Conservation (phyloP, 2,797 vertebrate genomes). For the Gymnoscopelus microlampas region DNA sequence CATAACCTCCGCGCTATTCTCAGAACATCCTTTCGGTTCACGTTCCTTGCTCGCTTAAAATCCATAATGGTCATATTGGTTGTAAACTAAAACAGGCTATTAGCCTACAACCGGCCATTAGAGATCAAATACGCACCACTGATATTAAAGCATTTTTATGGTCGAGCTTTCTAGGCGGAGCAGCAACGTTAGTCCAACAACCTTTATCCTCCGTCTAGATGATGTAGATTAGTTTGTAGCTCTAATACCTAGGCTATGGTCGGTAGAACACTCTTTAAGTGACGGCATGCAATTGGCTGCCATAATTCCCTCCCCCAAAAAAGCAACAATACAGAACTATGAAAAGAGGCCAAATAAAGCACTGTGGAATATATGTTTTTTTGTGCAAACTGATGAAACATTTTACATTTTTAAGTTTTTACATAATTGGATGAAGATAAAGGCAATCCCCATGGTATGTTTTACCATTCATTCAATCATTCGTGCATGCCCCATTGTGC, state of each 20-base stretch:
- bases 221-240: constrained; percentile 36
- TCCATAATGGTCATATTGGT: constrained; percentile 4
- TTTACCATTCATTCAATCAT: background rate
- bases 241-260: constrained; percentile 2
- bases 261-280: constrained; percentile 53
- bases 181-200: background rate
- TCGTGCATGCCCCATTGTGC: background rate
- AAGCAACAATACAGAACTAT: constrained; percentile 4
- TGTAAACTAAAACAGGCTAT: too few relatives aligned
- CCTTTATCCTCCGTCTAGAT: background rate
- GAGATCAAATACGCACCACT: constrained; percentile 45
- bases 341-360: background rate
- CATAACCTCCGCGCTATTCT: constrained; percentile 42
- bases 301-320: constrained; percentile 14
- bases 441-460: too few relatives aligned
- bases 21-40: constrained; percentile 52
- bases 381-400: background rate
- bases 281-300: constrained; percentile 46
- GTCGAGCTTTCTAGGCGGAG: constrained; percentile 9
- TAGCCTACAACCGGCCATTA: background rate
- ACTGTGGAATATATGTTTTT: too few relatives aligned
- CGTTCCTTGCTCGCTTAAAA: constrained; percentile 28
- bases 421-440: too few relatives aligned
- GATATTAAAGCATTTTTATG: constrained; percentile 12
- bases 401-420: background rate